phyloP scores from a whole-genome alignment of 2,888 invertebrate species.

The Rhamphomyia laevipes region DNA sequence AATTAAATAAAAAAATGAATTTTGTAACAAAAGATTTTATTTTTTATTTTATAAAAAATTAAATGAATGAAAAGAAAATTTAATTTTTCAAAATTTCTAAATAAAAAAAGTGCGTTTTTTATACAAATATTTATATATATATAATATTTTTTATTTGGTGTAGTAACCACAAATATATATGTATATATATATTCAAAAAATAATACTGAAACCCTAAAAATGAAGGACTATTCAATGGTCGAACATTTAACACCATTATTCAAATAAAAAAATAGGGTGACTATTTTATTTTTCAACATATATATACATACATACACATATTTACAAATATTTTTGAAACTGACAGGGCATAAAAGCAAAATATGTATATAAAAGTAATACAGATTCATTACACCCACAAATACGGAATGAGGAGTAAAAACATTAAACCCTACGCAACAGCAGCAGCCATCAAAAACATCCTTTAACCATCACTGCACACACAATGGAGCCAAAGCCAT shows the following conservation, averaged over 20 bases:
- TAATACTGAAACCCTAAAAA: background rate
- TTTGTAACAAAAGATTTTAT: too few relatives aligned
- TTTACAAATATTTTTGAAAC: background rate
- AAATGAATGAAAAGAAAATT: too few relatives aligned
- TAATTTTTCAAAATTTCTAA: too few relatives aligned
- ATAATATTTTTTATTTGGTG: too few relatives aligned
- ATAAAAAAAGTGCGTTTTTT: too few relatives aligned
- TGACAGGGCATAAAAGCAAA: background rate
- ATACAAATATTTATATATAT: too few relatives aligned
- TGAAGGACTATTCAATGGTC: background rate
- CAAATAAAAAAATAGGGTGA: background rate
- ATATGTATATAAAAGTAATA: background rate
- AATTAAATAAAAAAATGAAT: too few relatives aligned
- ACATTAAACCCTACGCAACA: background rate
- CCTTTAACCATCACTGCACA: slow-evolving; percentile 1
- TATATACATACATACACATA: background rate
- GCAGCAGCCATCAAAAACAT: slow-evolving; percentile 1
- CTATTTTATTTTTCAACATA: background rate
- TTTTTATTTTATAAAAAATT: too few relatives aligned
- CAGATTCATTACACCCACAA: too few relatives aligned
- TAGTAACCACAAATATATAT: too few relatives aligned
- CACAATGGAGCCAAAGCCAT: background rate
- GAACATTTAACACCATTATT: background rate
- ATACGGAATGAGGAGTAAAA: background rate
- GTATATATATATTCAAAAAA: too few relatives aligned